Base-by-base conservation (phyloP, 1,140 invertebrate genomes). In the Zaprionus gabonicus region DNA sequence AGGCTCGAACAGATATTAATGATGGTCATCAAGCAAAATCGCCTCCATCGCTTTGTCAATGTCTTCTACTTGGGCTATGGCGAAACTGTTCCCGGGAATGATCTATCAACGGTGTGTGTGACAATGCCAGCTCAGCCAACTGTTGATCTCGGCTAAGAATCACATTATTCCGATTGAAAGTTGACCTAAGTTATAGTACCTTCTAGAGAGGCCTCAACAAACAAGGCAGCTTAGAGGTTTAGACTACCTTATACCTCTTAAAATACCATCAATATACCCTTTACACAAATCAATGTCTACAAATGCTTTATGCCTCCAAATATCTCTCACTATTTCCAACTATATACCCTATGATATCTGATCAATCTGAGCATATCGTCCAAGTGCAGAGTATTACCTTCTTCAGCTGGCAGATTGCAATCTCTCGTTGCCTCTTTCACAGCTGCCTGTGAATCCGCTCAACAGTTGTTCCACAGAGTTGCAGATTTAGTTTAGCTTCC, bases 41-140 rank as follows among this genome's bases (percentile, higher is more conserved):
- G 46, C 71, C n/a, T n/a, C n/a, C 58, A 68, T 68, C 65, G 57
- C 31, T 60, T 60, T 69, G 56, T 69, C 66, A 69, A 25, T 69
- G 66, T 69, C 66, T 59, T 49, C 28, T 15, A 15, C 38, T 31
- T 31, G 7, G 31, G 31, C 25, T 49, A 44, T 17, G 41, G 27
- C 13, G 53, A 67, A 56, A 56, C 41, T 10, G 41, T 9, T 46
- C n/a, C 3, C n/a, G 17, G n/a, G 7, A 46, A 46, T 7, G 9
- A 34, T 34, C 31, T 10, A 17, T 7, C n/a, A 9, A 46, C 36
- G 13, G 12, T 13, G 12, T 36, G 36, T 20, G 41, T 17, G 41
- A 17, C 41, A 46, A 46, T 46, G n/a, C 6, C 36, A 38, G 36
- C 13, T 38, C 12, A 38, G 36, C 4, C 17, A 51, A 51, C 46